Percentiles rank a stretch among this genome's conserved stretches.
Conservation (phyloP, 2,888 invertebrate species). For the Venusia cambrica region DNA sequence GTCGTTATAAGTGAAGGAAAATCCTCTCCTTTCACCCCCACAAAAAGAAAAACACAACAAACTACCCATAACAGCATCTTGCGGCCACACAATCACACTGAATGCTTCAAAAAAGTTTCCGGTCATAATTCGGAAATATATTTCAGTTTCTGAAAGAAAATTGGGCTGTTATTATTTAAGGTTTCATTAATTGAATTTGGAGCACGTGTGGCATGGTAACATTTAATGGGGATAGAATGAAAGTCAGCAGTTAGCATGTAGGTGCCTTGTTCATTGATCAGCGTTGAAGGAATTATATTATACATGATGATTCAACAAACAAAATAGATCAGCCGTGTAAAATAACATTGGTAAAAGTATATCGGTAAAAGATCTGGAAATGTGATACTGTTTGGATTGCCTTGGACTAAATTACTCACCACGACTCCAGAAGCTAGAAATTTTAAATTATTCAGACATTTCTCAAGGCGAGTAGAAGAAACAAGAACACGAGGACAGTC, state of each 20-base stretch:
- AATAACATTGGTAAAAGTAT: too few relatives aligned
- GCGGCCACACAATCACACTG: constrained; percentile 32
- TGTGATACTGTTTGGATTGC: too few relatives aligned
- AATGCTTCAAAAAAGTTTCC: constrained; percentile 33
- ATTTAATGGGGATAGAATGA: constrained; percentile 45
- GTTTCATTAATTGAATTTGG: constrained; percentile 41
- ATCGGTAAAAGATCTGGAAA: too few relatives aligned
- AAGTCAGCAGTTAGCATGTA: constrained; percentile 28
- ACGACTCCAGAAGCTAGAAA: too few relatives aligned
- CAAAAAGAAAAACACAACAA: constrained; percentile 39
- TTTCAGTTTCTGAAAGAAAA: constrained; percentile 22
- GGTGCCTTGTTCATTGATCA: too few relatives aligned
- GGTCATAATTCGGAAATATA: constrained; percentile 58
- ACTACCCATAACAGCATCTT: constrained; percentile 55
- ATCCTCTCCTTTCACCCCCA: constrained; percentile 70
- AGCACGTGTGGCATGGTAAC: constrained; percentile 56
- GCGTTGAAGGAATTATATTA: constrained; percentile 5
- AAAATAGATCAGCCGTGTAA: too few relatives aligned
- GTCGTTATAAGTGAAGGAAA: constrained; percentile 87
- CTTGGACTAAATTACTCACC: too few relatives aligned
- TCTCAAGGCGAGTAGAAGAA: too few relatives aligned
- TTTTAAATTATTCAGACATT: too few relatives aligned
- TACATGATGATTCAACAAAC: constrained; percentile 13
- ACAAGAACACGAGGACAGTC: too few relatives aligned
- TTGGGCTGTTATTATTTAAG: constrained; percentile 43